phyloP scores from a whole-genome alignment of 2,113 vertebrate genomes.

The Burhinus bistriatus region DNA sequence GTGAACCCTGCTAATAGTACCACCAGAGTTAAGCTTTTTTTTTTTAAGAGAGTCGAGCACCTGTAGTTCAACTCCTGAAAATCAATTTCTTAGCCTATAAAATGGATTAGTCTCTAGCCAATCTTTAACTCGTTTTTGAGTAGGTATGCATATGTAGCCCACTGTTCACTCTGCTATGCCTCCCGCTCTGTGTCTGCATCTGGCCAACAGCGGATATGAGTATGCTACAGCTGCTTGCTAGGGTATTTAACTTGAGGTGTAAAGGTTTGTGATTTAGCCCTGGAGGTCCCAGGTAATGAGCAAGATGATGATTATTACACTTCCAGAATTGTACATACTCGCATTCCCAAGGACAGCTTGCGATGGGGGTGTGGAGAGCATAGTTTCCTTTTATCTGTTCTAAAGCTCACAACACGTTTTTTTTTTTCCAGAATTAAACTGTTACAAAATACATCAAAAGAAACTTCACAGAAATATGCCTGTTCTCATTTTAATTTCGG shows the following conservation, averaged over 20 bases:
- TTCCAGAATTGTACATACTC: background rate
- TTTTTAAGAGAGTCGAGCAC: background rate
- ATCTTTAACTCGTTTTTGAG: slow-evolving; percentile 25
- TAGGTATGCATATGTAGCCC: background rate
- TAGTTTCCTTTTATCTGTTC: background rate
- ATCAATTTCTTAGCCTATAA: slow-evolving; percentile 56
- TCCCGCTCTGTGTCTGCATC: background rate
- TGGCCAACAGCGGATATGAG: slow-evolving; percentile 53
- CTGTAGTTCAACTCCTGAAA: slow-evolving; percentile 50
- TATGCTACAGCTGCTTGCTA: slow-evolving; percentile 43
- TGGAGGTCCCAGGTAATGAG: slow-evolving; percentile 40
- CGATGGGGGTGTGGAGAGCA: background rate
- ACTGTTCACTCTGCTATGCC: background rate
- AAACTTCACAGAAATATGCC: slow-evolving; percentile 1
- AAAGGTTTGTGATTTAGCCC: slow-evolving; percentile 42
- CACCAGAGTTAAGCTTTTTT: background rate
- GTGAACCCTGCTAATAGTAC: background rate
- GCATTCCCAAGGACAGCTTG: background rate
- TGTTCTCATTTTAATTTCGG: background rate
- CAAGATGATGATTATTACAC: slow-evolving; percentile 22
- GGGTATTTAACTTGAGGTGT: slow-evolving; percentile 27
- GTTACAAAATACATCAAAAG: slow-evolving; percentile 49
- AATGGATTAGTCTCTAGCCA: slow-evolving; percentile 53
- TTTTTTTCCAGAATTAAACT: background rate
- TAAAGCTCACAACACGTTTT: background rate